Evolutionary conservation across 30 jellyfish, hydroid and myxozoan genomes (phyloP).

Genomic region (Aurelia sp.): DNA sequence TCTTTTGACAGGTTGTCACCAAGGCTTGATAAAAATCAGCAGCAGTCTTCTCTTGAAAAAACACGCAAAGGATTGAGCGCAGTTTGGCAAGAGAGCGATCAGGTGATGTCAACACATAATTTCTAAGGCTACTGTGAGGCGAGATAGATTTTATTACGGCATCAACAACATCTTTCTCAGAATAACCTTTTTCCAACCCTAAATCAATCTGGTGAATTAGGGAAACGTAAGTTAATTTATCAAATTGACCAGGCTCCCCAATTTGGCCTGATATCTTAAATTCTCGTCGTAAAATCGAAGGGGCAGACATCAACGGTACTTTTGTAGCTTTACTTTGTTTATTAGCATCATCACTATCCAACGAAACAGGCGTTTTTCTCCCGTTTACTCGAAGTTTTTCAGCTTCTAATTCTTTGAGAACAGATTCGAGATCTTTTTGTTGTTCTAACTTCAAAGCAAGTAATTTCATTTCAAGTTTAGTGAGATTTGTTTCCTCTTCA

Average conservation of each 20-base stretch:
- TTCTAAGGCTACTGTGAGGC: constrained; percentile 15
- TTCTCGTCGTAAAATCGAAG: constrained; percentile 19
- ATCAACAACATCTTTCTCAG: constrained; percentile 11
- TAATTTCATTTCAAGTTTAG: constrained; percentile 8
- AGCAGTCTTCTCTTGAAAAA: constrained; percentile 28
- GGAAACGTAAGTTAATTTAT: constrained; percentile 26
- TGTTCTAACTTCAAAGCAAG: constrained; percentile 8
- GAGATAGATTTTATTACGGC: constrained; percentile 21
- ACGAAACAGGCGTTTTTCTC: not conserved
- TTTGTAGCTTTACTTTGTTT: not conserved
- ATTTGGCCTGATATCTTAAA: constrained; percentile 32
- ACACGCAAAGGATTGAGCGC: constrained; percentile 14
- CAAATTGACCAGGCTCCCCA: constrained; percentile 48
- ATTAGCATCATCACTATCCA: not conserved
- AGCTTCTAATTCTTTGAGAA: constrained; percentile 26
- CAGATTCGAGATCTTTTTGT: constrained; percentile 18
- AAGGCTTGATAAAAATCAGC: constrained; percentile 16
- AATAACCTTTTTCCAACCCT: constrained; percentile 33
- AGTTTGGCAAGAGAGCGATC: constrained; percentile 2
- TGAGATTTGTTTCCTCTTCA: constrained; percentile 5
- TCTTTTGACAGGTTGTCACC: constrained; percentile 29
- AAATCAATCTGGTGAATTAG: constrained; percentile 16
- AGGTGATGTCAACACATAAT: constrained; percentile 5
- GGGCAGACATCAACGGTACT: not conserved
- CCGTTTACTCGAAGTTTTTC: constrained; percentile 9